Percentiles rank a stretch among this genome's conserved stretches.
Conservation (phyloP, 2,888 invertebrate genomes). For the Cosmopolites sordidus region DNA sequence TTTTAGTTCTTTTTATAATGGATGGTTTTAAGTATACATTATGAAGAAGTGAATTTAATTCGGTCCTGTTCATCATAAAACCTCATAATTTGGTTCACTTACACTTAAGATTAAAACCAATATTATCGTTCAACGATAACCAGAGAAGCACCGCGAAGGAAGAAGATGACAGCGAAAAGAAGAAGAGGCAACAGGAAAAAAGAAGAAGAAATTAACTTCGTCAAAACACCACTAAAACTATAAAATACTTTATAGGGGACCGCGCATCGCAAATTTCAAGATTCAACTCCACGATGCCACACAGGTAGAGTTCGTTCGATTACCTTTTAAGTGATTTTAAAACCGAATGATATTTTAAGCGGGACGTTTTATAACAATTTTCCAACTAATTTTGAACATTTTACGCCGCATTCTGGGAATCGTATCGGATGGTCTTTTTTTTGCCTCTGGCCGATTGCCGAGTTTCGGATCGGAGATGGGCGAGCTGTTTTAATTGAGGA, state of each 20-base stretch:
- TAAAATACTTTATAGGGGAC: conserved; percentile 19
- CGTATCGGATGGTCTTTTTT: conserved; percentile 19
- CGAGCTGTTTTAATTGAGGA: background rate
- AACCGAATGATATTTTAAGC: conserved; percentile 23
- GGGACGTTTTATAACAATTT: conserved; percentile 24
- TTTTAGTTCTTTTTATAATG: no score
- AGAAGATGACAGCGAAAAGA: no score
- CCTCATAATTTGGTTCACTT: background rate
- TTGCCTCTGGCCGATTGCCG: background rate
- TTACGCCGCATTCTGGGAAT: conserved; percentile 21
- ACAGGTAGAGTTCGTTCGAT: conserved; percentile 22
- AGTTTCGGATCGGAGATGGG: background rate
- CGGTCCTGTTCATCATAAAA: background rate
- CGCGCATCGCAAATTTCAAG: conserved; percentile 14
- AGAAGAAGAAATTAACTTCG: conserved; percentile 25
- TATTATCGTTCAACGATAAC: conserved; percentile 31
- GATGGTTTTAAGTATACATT: no score
- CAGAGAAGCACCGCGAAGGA: conserved; percentile 33
- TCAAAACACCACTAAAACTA: conserved; percentile 25
- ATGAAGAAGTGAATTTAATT: no score
- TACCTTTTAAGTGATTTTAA: conserved; percentile 27
- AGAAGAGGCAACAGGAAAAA: background rate
- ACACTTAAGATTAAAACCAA: background rate
- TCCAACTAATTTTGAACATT: conserved; percentile 24
- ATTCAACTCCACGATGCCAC: conserved; percentile 15